phyloP scores from a whole-genome alignment of 2,797 vertebrate species.

The Smutsia temminckii region DNA sequence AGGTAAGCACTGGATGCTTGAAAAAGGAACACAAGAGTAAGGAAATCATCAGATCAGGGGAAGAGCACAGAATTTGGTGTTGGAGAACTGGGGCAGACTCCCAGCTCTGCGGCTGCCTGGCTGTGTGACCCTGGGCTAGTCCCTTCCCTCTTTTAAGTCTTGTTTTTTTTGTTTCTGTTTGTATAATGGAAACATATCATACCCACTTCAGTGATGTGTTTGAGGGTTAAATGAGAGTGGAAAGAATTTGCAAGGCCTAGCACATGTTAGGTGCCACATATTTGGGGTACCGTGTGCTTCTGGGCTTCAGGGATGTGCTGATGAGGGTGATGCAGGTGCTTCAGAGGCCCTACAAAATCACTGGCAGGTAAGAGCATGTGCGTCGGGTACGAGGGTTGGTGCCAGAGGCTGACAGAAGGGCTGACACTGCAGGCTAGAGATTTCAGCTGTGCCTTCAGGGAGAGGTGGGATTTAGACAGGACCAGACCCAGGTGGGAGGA shows the following conservation, averaged over 20 bases:
- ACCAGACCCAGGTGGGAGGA: background rate
- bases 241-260: background rate
- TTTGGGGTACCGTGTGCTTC: background rate
- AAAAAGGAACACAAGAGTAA: background rate
- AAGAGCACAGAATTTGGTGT: background rate
- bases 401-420: background rate
- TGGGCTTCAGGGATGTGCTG: background rate
- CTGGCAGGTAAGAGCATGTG: fast-evolving
- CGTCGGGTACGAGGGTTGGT: background rate
- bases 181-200: background rate
- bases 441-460: background rate
- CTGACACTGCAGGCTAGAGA: background rate
- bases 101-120: background rate
- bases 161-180: background rate
- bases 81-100: background rate
- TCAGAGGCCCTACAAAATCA: background rate
- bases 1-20: background rate
- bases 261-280: background rate
- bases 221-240: background rate
- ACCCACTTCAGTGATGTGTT: background rate
- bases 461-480: background rate
- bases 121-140: background rate
- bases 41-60: background rate
- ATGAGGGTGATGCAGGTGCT: background rate
- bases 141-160: background rate